phyloP scores from a whole-genome alignment of 1,140 invertebrate species.

The Zaprionus kolodkinae region DNA sequence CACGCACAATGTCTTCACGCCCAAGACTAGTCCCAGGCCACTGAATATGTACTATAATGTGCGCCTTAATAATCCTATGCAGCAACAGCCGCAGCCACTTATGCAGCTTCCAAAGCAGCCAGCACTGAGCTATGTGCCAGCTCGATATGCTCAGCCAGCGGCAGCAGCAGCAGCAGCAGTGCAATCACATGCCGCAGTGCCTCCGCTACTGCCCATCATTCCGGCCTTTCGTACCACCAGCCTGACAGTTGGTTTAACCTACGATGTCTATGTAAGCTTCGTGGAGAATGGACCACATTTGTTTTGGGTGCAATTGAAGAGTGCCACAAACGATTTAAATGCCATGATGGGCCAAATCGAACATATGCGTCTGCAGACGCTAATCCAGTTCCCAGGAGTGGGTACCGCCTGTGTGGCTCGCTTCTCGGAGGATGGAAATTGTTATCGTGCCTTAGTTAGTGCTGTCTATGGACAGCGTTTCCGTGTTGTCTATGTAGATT shows the following conservation, averaged over 20 bases:
- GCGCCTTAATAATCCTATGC: constrained; percentile 60
- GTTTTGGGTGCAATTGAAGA: constrained; percentile 89
- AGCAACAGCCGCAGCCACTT: constrained; percentile 1
- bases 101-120: constrained; percentile 33
- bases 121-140: constrained; percentile 38
- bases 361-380: constrained; percentile 85
- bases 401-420: constrained; percentile 90
- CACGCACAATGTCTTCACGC: constrained; percentile 49
- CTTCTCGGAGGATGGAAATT: constrained; percentile 87
- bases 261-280: constrained; percentile 89
- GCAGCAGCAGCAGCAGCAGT: neutral
- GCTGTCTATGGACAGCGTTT: constrained; percentile 86
- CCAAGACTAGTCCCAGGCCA: constrained; percentile 56
- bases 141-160: constrained; percentile 51
- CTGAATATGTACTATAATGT: constrained; percentile 69
- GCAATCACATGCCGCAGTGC: constrained; percentile 6
- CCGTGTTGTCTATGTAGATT: constrained; percentile 91
- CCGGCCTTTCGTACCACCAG: constrained; percentile 86
- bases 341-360: constrained; percentile 89
- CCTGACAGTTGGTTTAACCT: constrained; percentile 83
- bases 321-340: constrained; percentile 86
- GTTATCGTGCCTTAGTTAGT: constrained; percentile 90
- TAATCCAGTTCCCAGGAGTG: constrained; percentile 86
- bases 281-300: constrained; percentile 90
- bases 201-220: constrained; percentile 40